Evolutionary conservation across 2,888 invertebrate genomes (phyloP).

Genomic region (Leucophenga maculata): DNA sequence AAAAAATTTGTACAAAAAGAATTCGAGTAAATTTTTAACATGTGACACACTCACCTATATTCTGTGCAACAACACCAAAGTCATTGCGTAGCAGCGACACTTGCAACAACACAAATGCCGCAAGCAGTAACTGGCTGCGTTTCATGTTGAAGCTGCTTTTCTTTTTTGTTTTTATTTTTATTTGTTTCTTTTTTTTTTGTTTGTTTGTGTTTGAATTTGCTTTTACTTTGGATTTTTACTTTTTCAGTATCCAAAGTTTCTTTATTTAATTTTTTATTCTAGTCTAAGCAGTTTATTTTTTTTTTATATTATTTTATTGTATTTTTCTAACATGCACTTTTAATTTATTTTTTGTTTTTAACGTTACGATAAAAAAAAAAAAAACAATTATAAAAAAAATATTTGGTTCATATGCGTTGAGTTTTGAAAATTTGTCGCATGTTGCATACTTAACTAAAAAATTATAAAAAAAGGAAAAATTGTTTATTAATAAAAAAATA

Average conservation of each 20-base stretch:
- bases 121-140: constrained; percentile 26
- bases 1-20: constrained; percentile 5
- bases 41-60: constrained; percentile 70
- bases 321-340: too few species aligned
- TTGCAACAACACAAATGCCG: constrained; percentile 44
- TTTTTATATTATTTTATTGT: too few species aligned
- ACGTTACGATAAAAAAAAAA: too few species aligned
- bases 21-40: not conserved
- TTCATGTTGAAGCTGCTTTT: not conserved
- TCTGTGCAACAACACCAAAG: constrained; percentile 64
- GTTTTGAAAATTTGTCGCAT: not conserved
- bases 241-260: too few species aligned
- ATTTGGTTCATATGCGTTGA: not conserved
- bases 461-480: not conserved
- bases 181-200: not conserved
- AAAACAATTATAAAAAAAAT: not conserved
- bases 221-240: too few species aligned
- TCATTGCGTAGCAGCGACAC: constrained; percentile 49
- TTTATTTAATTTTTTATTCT: too few species aligned
- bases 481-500: too few species aligned
- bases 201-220: not conserved
- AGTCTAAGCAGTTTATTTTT: too few species aligned
- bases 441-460: too few species aligned
- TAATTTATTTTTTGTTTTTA: too few species aligned
- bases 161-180: not conserved